phyloP scores from a whole-genome alignment of 2,888 invertebrate species.

The Phragmatobia fuliginosa region DNA sequence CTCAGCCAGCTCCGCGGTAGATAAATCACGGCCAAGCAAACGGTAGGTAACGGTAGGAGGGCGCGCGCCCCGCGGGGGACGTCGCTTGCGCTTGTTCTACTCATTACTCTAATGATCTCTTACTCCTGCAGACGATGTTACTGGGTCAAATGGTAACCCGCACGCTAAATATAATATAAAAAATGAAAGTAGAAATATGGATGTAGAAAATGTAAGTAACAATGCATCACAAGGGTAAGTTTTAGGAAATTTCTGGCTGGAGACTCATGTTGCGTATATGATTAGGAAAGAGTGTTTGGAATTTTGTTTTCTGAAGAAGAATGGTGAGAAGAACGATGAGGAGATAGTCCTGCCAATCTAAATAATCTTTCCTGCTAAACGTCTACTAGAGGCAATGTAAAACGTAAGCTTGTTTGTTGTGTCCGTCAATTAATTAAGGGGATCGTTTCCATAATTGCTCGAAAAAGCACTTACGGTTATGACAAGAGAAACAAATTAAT shows the following conservation, averaged over 20 bases:
- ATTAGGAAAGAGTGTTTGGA: background rate
- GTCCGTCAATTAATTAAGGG: too few relatives aligned
- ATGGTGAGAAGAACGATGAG: too few relatives aligned
- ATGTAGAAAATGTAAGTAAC: background rate
- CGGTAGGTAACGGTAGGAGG: constrained; percentile 24
- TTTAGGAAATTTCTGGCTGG: background rate
- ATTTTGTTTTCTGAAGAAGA: too few relatives aligned
- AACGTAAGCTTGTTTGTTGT: too few relatives aligned
- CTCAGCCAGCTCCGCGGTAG: constrained; percentile 2
- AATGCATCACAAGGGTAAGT: background rate
- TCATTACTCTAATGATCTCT: constrained; percentile 8
- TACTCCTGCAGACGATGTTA: background rate
- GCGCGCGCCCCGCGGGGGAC: constrained; percentile 20
- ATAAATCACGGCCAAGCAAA: constrained; percentile 28
- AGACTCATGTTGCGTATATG: too few relatives aligned
- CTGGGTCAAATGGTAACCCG: background rate
- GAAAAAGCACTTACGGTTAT: too few relatives aligned
- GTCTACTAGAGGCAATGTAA: background rate
- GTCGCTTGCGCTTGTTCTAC: background rate
- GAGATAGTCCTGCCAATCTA: too few relatives aligned
- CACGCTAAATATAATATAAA: background rate
- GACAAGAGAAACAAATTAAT: too few relatives aligned
- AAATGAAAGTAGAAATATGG: background rate
- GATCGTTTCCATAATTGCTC: too few relatives aligned
- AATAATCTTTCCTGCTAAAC: background rate